Base-by-base conservation (phyloP, 1,140 invertebrate genomes). In the Ostrea edulis region DNA sequence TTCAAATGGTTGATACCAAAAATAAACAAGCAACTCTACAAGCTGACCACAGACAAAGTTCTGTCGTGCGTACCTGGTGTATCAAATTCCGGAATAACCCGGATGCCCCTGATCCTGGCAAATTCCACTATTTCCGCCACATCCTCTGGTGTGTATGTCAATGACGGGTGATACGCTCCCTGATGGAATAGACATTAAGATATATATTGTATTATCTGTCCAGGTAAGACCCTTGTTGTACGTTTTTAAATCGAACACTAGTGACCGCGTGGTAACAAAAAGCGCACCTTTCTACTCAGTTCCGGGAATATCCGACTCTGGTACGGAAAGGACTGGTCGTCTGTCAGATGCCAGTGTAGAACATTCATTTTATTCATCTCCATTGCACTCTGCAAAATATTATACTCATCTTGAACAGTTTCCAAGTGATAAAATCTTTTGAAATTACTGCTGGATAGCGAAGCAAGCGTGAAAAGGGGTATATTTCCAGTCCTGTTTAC, bases 21-120 rank as follows among this genome's bases (percentile, higher is more conserved):
- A 44, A 44, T 44, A 44, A 44, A 2, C 35, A 44, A 44, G 5
- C 5, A 44, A 44, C 35, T 44, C 35, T 44, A 5, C 35, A 44
- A 44, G 5, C 35, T 44, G 35, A 44, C 35, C 35, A 44, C 35
- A 44, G 5, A 44, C 35, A 1, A 44, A 44, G 1, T 2, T 44
- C 5, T 44, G 35, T 44, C 1, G 35, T 44, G 87, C 96, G 96
- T 4, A 77, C 97, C 97, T 84, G 98, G 98, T 14, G 97, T 97
- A 94, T 99, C 98, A 93, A 99, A 98, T 95, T 99, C 98, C 0
- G 97, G 96, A 71, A 99, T 95, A 0, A 99, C 97, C 35, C 98
- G 95, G 87, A 99, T 98, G 5, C 98, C 98, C 53, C 98, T 95
- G 8, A 96, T 89, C 91, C 97, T 95, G 0, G 97, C 98, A 93